These are phyloP conservation scores for Ridgeia piscesae DNA, from an alignment of 1,140 invertebrate genomes.

Conservation along the genomic window DNA sequence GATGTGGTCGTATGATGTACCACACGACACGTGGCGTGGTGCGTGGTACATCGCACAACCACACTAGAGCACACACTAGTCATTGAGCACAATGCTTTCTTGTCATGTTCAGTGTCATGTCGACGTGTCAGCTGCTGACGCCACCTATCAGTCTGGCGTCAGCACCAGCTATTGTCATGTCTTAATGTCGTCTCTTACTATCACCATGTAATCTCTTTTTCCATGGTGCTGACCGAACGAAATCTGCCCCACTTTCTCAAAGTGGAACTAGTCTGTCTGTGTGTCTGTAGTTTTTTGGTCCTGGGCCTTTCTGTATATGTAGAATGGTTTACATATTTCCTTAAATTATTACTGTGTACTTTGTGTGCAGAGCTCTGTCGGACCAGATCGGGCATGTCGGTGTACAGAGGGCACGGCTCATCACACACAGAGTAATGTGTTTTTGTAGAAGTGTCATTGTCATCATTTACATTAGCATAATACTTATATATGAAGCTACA, in stretches of 20 bases:
- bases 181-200: not conserved
- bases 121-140: not conserved
- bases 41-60: too few species aligned
- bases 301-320: conserved; percentile 4
- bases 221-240: not conserved
- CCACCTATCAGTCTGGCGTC: not conserved
- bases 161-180: not conserved
- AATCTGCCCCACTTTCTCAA: not conserved
- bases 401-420: not conserved
- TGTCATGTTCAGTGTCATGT: not conserved
- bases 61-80: not conserved
- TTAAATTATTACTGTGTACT: not conserved
- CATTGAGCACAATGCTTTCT: not conserved
- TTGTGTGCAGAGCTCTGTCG: not conserved
- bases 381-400: not conserved
- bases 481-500: not conserved
- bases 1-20: not conserved
- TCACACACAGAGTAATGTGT: not conserved
- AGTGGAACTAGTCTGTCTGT: not conserved
- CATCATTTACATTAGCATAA: not conserved
- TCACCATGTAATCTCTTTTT: not conserved
- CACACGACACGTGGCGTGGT: not conserved
- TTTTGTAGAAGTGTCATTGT: not conserved
- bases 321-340: conserved; percentile 1
- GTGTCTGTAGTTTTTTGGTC: not conserved